A percentile compares a stretch with the other conserved stretches of the same genome.
These are phyloP conservation scores for Spea bombifrons DNA, from an alignment of 2,113 vertebrate genomes.

Conservation along the genomic window DNA sequence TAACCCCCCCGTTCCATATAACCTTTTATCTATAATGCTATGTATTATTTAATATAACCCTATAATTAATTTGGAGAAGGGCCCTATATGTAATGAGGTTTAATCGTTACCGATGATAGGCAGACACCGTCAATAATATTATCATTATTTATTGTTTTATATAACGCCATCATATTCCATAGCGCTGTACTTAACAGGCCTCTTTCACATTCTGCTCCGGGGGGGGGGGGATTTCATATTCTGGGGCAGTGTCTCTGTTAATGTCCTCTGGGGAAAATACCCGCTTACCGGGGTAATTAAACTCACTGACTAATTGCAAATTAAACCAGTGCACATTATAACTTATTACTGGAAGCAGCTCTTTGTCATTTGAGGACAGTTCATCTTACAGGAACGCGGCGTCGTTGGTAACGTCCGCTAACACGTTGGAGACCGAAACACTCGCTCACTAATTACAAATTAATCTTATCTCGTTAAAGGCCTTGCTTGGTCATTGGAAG, in stretches of 20 bases:
- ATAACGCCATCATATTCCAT: too few species aligned
- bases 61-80: too few species aligned
- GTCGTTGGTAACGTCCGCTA: not conserved
- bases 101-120: too few species aligned
- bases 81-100: too few species aligned
- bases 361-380: not conserved
- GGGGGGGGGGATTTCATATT: too few species aligned
- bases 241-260: too few species aligned
- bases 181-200: too few species aligned
- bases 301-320: not conserved
- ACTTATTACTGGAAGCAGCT: not conserved
- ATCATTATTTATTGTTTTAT: too few species aligned
- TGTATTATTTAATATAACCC: not conserved
- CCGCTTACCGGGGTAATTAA: not conserved
- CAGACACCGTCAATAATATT: too few species aligned
- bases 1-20: not conserved
- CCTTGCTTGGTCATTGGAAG: not conserved
- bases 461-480: not conserved
- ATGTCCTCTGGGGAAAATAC: too few species aligned
- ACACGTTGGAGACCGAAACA: not conserved
- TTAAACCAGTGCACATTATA: not conserved
- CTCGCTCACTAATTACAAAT: not conserved
- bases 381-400: not conserved
- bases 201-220: too few species aligned
- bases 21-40: not conserved